These are phyloP conservation scores for Xiphydria camelus DNA, from an alignment of 2,888 invertebrate genomes.

Conservation along the genomic window DNA sequence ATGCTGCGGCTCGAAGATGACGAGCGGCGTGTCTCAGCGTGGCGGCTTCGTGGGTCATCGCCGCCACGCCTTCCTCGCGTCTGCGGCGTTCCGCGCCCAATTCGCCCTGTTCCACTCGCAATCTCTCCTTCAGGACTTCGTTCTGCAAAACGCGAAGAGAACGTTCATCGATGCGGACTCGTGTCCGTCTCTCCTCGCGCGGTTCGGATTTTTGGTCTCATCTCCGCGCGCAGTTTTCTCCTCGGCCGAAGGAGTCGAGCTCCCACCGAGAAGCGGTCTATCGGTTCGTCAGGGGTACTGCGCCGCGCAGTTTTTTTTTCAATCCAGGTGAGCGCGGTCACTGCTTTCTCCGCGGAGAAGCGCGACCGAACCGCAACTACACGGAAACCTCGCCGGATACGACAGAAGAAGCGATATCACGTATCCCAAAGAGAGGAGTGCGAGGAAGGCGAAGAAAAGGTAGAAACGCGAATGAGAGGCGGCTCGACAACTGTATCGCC, in stretches of 20 bases:
- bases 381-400: neutral
- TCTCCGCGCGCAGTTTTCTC: too few relatives aligned
- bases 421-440: neutral
- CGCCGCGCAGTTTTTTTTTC: too few relatives aligned
- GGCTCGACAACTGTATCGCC: neutral
- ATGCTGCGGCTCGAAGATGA: conserved; percentile 53
- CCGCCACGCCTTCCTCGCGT: conserved; percentile 56
- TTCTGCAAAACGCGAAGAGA: conserved; percentile 56
- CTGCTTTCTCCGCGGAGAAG: neutral
- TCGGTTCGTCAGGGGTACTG: too few relatives aligned
- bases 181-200: too few relatives aligned
- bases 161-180: too few relatives aligned
- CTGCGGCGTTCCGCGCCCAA: conserved; percentile 58
- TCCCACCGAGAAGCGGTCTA: too few relatives aligned
- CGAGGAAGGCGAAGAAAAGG: neutral
- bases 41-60: conserved; percentile 58
- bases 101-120: conserved; percentile 61
- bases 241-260: too few relatives aligned
- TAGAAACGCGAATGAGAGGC: neutral
- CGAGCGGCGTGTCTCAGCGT: conserved; percentile 60
- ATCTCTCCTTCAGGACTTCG: conserved; percentile 62
- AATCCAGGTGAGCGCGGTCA: too few relatives aligned
- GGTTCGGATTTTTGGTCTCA: too few relatives aligned
- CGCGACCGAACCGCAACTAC: neutral
- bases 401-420: neutral